Base-by-base conservation (phyloP, 2,113 vertebrate genomes). In the Campylomormyrus numenius region DNA sequence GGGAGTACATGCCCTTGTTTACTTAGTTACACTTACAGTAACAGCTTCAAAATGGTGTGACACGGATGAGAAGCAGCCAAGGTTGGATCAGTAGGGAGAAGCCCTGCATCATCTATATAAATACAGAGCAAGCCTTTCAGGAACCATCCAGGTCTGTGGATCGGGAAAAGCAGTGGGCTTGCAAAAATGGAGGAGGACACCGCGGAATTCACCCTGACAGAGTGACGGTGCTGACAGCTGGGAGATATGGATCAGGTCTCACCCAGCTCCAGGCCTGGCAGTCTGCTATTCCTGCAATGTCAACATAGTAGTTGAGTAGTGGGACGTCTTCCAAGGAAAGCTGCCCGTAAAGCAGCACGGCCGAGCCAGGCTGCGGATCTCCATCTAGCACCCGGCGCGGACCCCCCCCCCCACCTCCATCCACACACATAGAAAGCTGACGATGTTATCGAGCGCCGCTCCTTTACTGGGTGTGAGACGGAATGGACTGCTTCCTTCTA, bases 211-310 rank as follows among this genome's bases (percentile, higher is more conserved):
- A 48, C 21, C 21, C 19, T 27, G 39, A 88, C 42, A 31, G 21
- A 88, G 39, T 13, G 88, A 27, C 5, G 6, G 27, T 3, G 49
- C 88, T 56, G 13, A 56, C 31, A 83, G 74, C 66, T 19, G 35
- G 66, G 31, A 27, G 49, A 8, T 49, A 31, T 17, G 35, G 85
- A 17, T 19, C 15, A 17, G 85, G 50, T 49, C 53, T 46, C 10
- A 53, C 42, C 49, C 50, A n/a, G 27, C 89, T 88, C 91, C 91
- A 88, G 91, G 90, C 90, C 83, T 83, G 86, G 62, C 74, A 93
- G 92, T 80, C 89, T 1, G 17, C 90, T 92, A 91, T 93, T 92
- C 92, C 88, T 92, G 92, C 85, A 92, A 91, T 93, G 89, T 92
- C 35, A 92, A 89, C 88, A 86, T 88, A 70, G 42, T 21, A 56